Evolutionary conservation across 2,113 vertebrate genomes (phyloP).

Genomic region (Lepus americanus): DNA sequence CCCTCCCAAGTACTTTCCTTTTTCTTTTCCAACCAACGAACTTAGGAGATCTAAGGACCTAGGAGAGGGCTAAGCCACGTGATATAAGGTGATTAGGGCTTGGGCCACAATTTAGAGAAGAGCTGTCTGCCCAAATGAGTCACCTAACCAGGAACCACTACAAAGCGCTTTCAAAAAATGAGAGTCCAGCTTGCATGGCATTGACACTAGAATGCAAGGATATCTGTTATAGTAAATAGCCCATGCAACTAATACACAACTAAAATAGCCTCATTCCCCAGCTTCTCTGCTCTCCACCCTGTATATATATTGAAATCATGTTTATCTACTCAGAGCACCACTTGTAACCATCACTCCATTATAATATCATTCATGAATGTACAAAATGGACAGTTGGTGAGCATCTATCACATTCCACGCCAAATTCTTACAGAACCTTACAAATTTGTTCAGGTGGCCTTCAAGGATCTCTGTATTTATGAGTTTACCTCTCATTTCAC

Average conservation of each 20-base stretch:
- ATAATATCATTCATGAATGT: background rate
- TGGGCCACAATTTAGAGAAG: background rate
- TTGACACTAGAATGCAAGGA: background rate
- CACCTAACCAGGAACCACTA: background rate
- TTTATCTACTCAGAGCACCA: background rate
- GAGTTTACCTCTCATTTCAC: background rate
- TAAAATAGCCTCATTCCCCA: background rate
- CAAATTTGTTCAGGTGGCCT: background rate
- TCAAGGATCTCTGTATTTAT: background rate
- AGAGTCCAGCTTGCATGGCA: background rate
- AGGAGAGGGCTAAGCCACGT: background rate
- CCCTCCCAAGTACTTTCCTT: background rate
- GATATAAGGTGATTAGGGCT: background rate
- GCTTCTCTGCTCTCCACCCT: background rate
- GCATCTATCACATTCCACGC: background rate
- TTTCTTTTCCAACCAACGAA: slow-evolving; percentile 8
- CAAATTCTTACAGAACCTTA: background rate
- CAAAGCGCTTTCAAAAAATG: background rate
- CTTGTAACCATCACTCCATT: background rate
- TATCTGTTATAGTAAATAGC: background rate
- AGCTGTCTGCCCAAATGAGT: background rate
- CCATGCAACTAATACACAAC: background rate
- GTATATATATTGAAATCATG: background rate
- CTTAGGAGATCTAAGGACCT: background rate
- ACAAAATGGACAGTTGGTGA: background rate